These are phyloP conservation scores for Bagarius yarrelli DNA, from an alignment of 2,113 vertebrate genomes.

Conservation along the genomic window DNA sequence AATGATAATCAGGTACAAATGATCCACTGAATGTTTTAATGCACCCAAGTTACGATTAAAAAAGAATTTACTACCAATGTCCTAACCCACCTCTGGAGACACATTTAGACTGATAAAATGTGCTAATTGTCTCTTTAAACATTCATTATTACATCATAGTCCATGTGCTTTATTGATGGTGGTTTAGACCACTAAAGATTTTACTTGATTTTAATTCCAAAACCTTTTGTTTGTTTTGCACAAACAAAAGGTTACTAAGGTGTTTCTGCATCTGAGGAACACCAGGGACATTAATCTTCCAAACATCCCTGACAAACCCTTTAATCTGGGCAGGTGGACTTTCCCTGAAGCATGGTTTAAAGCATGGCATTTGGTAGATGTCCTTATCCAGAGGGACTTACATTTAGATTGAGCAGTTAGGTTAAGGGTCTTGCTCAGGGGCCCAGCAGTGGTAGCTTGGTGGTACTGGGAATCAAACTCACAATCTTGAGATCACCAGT, in stretches of 20 bases:
- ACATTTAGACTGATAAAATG: background rate
- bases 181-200: background rate
- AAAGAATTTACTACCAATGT: background rate
- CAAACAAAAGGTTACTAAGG: too few relatives aligned
- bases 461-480: too few relatives aligned
- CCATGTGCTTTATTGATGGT: background rate
- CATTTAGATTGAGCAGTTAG: too few relatives aligned
- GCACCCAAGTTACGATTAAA: background rate
- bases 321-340: slow-evolving; percentile 9
- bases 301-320: background rate
- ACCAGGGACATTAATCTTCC: background rate
- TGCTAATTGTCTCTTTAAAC: background rate
- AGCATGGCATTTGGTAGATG: background rate
- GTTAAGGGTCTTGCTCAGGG: too few relatives aligned
- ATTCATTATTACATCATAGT: background rate
- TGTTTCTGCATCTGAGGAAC: too few relatives aligned
- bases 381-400: too few relatives aligned
- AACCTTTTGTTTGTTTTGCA: too few relatives aligned
- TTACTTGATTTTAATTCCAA: background rate
- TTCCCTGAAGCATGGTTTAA: slow-evolving; percentile 1
- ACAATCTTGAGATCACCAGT: too few relatives aligned
- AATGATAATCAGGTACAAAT: too few relatives aligned
- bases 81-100: background rate
- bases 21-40: background rate
- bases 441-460: too few relatives aligned